Percentiles rank a stretch among this genome's conserved stretches.
Conservation (phyloP, 2,797 vertebrate genomes). For the Pampus argenteus region DNA sequence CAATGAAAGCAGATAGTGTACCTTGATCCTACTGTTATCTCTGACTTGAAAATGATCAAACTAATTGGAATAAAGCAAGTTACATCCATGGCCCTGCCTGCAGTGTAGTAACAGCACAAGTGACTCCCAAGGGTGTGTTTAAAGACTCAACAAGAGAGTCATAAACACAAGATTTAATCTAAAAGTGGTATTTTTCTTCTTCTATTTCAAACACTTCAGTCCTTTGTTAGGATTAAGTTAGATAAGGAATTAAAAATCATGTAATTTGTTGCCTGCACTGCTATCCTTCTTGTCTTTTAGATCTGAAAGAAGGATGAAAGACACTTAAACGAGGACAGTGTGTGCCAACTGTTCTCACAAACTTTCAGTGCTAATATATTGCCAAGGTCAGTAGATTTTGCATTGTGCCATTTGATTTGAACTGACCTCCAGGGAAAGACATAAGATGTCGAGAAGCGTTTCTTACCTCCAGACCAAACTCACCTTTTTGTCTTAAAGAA, state of each 20-base stretch:
- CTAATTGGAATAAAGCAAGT: not conserved
- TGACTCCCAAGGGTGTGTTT: constrained; percentile 3
- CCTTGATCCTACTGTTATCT: constrained; percentile 5
- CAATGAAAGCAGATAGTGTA: constrained; percentile 5
- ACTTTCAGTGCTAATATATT: not conserved
- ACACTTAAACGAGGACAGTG: constrained; percentile 13
- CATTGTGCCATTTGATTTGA: constrained; percentile 8
- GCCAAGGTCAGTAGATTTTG: not conserved
- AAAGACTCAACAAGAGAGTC: not conserved
- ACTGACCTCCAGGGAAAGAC: constrained; percentile 26
- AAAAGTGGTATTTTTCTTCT: constrained; percentile 16
- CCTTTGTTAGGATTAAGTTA: constrained; percentile 33
- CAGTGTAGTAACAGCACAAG: not conserved
- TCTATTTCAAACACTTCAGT: constrained; percentile 34
- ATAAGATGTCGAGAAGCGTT: constrained; percentile 2
- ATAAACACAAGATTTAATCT: constrained; percentile 9
- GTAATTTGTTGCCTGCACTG: not conserved
- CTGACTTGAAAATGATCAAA: constrained; percentile 8
- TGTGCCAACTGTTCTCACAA: constrained; percentile 5
- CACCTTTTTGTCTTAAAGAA: constrained; percentile 29
- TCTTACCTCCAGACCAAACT: constrained; percentile 19
- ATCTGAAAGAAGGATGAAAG: constrained; percentile 31
- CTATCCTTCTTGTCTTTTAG: constrained; percentile 11
- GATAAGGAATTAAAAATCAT: constrained; percentile 36
- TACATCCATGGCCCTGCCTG: not conserved